Evolutionary conservation across 2,888 invertebrate genomes (phyloP).

Genomic region (Agrilus cyanescens): DNA sequence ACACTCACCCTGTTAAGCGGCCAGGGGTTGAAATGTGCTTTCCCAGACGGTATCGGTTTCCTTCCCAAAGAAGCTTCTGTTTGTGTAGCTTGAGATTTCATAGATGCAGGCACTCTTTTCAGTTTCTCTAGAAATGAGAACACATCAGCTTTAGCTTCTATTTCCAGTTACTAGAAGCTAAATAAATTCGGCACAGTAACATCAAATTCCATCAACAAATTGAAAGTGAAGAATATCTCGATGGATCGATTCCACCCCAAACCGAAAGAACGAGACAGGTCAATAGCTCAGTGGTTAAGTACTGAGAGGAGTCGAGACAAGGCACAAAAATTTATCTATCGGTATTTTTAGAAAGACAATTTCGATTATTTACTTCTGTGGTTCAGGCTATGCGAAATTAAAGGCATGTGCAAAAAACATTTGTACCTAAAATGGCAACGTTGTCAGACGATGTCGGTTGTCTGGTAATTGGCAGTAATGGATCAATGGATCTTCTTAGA

Average conservation of each 20-base stretch:
- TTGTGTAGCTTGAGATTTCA: conserved; percentile 90
- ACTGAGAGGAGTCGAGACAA: too few relatives aligned
- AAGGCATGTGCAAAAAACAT: conserved; percentile 9
- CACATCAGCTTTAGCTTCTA: background rate
- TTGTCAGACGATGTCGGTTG: conserved; percentile 40
- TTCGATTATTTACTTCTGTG: too few relatives aligned
- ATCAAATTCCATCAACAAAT: too few relatives aligned
- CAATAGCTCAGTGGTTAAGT: too few relatives aligned
- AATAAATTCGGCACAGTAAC: too few relatives aligned
- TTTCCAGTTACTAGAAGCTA: too few relatives aligned
- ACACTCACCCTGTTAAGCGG: conserved; percentile 62
- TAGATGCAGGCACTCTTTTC: conserved; percentile 66
- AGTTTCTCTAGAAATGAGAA: conserved; percentile 53
- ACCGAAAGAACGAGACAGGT: too few relatives aligned
- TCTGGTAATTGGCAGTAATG: conserved; percentile 34
- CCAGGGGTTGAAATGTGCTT: conserved; percentile 65
- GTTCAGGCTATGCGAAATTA: too few relatives aligned
- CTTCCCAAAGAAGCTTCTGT: conserved; percentile 66
- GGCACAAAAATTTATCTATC: too few relatives aligned
- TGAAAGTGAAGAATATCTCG: too few relatives aligned
- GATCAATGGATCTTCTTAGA: conserved; percentile 42
- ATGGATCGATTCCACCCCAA: too few relatives aligned
- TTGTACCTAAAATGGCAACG: conserved; percentile 46
- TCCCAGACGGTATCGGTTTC: conserved; percentile 57
- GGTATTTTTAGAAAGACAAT: too few relatives aligned